Conservation (phyloP, 2,888 invertebrate genomes). For the Stenotaenia linearis region DNA sequence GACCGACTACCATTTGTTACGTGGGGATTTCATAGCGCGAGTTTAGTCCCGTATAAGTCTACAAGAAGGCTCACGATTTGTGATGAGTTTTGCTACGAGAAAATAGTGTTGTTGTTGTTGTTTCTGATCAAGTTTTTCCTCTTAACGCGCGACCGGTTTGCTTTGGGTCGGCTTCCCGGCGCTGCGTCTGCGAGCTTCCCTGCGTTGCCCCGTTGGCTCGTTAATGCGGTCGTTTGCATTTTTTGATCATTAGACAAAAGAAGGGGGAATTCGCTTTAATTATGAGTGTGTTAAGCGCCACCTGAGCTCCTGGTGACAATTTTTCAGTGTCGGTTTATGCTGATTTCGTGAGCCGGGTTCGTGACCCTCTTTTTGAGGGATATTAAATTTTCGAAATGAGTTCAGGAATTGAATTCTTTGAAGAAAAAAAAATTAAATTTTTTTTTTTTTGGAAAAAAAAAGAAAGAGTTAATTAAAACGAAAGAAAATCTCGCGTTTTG, state of each 20-base stretch:
- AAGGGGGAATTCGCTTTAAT: slow-evolving; percentile 31
- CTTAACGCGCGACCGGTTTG: neutral
- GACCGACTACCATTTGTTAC: slow-evolving; percentile 20
- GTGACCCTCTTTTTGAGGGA: no score
- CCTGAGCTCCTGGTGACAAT: slow-evolving; percentile 33
- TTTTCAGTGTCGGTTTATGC: neutral
- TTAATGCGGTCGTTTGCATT: slow-evolving; percentile 36
- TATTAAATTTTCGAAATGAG: neutral
- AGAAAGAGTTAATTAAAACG: neutral
- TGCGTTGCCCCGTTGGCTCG: neutral
- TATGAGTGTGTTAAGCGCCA: slow-evolving; percentile 33
- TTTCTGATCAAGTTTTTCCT: neutral
- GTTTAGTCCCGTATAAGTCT: slow-evolving; percentile 8
- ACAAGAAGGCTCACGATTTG: slow-evolving; percentile 26
- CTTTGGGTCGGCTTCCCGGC: no score
- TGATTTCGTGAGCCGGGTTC: neutral
- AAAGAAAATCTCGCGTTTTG: neutral
- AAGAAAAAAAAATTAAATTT: neutral
- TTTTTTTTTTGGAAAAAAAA: no score
- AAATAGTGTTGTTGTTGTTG: neutral
- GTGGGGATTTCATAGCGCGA: neutral
- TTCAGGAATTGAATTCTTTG: neutral
- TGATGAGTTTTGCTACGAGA: neutral
- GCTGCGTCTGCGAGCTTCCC: no score
- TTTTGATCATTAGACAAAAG: slow-evolving; percentile 34